Evolutionary conservation across 30 jellyfish, hydroid and myxozoan species (phyloP).

Genomic region (Cassiopea andromeda): DNA sequence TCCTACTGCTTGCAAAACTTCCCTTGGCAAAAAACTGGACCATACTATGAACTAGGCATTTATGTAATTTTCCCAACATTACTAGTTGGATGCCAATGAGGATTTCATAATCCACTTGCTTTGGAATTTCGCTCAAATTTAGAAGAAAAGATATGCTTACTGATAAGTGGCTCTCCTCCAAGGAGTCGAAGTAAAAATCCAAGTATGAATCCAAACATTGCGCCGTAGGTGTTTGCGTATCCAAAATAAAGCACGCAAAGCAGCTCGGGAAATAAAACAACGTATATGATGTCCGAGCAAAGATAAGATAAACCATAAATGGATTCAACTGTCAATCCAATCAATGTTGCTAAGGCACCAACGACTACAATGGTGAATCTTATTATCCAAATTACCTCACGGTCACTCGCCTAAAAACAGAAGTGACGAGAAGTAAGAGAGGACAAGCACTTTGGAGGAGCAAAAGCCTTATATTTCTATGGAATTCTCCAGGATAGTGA

Average conservation of each 20-base stretch:
- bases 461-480: too few relatives aligned
- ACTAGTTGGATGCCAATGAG: too few relatives aligned
- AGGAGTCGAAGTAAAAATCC: slow-evolving; percentile 88
- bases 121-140: too few relatives aligned
- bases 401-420: slow-evolving; percentile 82
- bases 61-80: too few relatives aligned
- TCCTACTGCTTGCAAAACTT: too few relatives aligned
- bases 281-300: slow-evolving; percentile 97
- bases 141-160: too few relatives aligned
- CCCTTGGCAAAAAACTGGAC: too few relatives aligned
- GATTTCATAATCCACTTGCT: too few relatives aligned
- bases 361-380: slow-evolving; percentile 83
- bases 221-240: slow-evolving; percentile 93
- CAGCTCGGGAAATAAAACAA: slow-evolving; percentile 93
- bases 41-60: too few relatives aligned
- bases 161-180: slow-evolving; percentile 91
- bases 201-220: slow-evolving; percentile 69
- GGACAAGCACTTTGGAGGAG: too few relatives aligned
- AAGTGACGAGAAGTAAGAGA: too few relatives aligned
- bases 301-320: slow-evolving; percentile 91
- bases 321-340: slow-evolving; percentile 89
- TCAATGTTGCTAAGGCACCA: slow-evolving; percentile 94
- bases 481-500: too few relatives aligned
- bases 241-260: slow-evolving; percentile 92
- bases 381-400: slow-evolving; percentile 95